These are phyloP conservation scores for Gnathonemus echidnorhynchus DNA, from an alignment of 2,113 vertebrate genomes.

Conservation along the genomic window DNA sequence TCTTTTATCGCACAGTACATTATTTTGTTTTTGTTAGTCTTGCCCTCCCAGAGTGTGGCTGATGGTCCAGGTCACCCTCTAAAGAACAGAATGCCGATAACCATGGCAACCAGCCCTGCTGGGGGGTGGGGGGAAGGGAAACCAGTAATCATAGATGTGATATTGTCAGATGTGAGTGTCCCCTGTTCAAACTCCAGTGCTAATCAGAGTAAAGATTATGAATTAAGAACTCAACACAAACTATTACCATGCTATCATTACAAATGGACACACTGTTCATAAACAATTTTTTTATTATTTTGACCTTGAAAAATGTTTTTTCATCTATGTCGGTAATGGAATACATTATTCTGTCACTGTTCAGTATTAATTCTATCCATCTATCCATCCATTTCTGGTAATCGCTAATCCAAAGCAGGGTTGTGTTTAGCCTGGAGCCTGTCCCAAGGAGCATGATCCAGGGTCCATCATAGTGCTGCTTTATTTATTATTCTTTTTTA, in stretches of 20 bases:
- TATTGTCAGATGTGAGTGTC: not conserved
- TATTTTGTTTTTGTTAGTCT: not conserved
- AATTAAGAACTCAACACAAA: not conserved
- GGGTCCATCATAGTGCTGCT: not conserved
- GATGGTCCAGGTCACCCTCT: not conserved
- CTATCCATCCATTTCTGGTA: not conserved
- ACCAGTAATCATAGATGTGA: not conserved
- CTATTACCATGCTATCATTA: not conserved
- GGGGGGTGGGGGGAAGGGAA: not conserved
- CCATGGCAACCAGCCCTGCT: not conserved
- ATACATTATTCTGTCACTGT: not conserved
- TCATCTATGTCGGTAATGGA: not conserved
- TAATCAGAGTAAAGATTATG: not conserved
- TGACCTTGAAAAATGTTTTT: not conserved
- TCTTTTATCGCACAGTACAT: not conserved
- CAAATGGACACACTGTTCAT: not conserved
- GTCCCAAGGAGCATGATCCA: not conserved
- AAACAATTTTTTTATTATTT: not conserved
- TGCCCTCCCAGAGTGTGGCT: not conserved
- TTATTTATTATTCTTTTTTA: not conserved
- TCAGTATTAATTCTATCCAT: not conserved
- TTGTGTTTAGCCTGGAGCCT: not conserved
- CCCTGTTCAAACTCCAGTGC: not conserved
- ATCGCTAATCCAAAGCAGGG: not conserved
- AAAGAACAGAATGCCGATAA: not conserved